Evolutionary conservation across 2,797 vertebrate species (phyloP).

Genomic region (Rhinophrynus dorsalis): DNA sequence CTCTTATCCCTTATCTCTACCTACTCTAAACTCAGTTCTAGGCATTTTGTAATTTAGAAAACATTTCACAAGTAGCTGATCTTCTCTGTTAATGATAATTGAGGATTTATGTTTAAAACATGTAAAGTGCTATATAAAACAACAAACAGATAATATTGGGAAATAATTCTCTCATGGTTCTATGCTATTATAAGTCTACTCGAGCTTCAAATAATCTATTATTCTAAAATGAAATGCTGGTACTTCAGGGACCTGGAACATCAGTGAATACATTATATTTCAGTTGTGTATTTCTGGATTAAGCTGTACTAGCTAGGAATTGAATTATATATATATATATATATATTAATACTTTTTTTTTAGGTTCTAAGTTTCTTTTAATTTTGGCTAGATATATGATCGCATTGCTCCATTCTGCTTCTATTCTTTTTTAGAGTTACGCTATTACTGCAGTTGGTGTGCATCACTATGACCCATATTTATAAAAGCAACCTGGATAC

Average conservation of each 20-base stretch:
- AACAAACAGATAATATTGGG: conserved; percentile 34
- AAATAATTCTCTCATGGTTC: conserved; percentile 19
- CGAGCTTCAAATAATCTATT: conserved; percentile 36
- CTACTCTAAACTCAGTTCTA: not conserved
- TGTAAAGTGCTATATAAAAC: conserved; percentile 27
- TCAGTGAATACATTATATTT: conserved; percentile 26
- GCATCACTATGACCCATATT: no score
- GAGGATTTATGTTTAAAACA: conserved; percentile 37
- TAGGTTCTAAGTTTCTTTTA: not conserved
- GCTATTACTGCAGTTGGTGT: no score
- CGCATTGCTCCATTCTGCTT: no score
- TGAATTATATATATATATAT: conserved; percentile 8
- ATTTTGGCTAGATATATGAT: no score
- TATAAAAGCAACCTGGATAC: no score
- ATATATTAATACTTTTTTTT: not conserved
- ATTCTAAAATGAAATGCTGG: conserved; percentile 17
- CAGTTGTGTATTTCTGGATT: conserved; percentile 30
- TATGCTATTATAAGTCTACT: conserved; percentile 24
- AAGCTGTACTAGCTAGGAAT: conserved; percentile 11
- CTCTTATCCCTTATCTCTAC: conserved; percentile 19
- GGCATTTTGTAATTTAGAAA: conserved; percentile 19
- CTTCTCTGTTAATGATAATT: conserved; percentile 19
- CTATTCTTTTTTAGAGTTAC: no score
- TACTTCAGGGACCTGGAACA: conserved; percentile 28
- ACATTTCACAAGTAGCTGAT: conserved; percentile 32